phyloP scores from a whole-genome alignment of 2,888 invertebrate species.

The Ametastegia equiseti region DNA sequence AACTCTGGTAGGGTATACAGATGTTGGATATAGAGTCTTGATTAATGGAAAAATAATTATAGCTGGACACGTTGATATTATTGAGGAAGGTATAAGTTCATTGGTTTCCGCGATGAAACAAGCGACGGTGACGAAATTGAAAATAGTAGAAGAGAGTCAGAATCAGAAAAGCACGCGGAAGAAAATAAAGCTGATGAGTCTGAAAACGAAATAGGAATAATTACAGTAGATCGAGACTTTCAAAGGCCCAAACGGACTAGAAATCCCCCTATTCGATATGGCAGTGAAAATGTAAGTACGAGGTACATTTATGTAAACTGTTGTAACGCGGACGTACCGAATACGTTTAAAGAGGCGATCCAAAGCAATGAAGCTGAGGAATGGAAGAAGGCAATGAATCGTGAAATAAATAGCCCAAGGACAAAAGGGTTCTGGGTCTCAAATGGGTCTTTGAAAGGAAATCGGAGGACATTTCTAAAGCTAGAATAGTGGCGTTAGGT shows the following conservation, averaged over 20 bases:
- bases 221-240: too few relatives aligned
- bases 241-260: not conserved
- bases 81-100: conserved; percentile 48
- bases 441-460: conserved; percentile 49
- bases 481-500: conserved; percentile 42
- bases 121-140: not conserved
- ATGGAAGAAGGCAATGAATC: conserved; percentile 34
- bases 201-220: too few relatives aligned
- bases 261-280: conserved; percentile 8
- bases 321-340: conserved; percentile 32
- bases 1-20: conserved; percentile 52
- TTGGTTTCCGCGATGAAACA: not conserved
- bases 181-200: too few relatives aligned
- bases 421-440: conserved; percentile 47
- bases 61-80: conserved; percentile 53
- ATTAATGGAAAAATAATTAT: conserved; percentile 52
- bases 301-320: conserved; percentile 49
- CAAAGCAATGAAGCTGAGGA: conserved; percentile 22
- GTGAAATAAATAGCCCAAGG: conserved; percentile 41
- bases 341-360: conserved; percentile 46
- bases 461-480: conserved; percentile 33
- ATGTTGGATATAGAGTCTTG: conserved; percentile 51
- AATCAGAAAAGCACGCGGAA: too few relatives aligned
- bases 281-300: too few relatives aligned
- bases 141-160: too few relatives aligned